phyloP scores from a whole-genome alignment of 2,797 vertebrate species.

The Acrocephalus scirpaceus region DNA sequence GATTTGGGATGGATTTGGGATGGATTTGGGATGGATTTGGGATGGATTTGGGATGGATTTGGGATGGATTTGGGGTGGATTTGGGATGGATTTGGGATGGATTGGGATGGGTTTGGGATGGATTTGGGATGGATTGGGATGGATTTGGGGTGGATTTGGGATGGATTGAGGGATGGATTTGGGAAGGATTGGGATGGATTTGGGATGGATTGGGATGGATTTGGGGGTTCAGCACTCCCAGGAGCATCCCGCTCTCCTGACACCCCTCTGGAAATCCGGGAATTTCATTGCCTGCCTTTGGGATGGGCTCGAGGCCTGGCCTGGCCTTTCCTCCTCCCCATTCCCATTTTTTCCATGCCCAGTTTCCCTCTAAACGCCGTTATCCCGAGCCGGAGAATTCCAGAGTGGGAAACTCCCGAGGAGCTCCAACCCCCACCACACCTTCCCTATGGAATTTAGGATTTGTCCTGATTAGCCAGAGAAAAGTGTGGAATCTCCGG shows the following conservation, averaged over 20 bases:
- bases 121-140: too few relatives aligned
- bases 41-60: too few relatives aligned
- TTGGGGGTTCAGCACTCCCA: background rate
- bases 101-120: too few relatives aligned
- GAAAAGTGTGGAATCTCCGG: background rate
- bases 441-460: background rate
- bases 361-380: background rate
- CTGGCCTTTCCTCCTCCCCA: background rate
- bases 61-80: too few relatives aligned
- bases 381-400: background rate
- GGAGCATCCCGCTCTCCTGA: background rate
- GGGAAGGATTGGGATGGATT: too few relatives aligned
- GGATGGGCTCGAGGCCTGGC: background rate
- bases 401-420: background rate
- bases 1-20: too few relatives aligned
- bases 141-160: too few relatives aligned
- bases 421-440: background rate
- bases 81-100: too few relatives aligned
- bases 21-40: too few relatives aligned
- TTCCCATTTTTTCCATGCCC: background rate
- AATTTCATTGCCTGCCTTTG: background rate
- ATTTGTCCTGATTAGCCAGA: background rate
- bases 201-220: too few relatives aligned
- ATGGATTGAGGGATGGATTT: too few relatives aligned
- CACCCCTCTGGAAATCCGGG: fast-evolving